A percentile compares a stretch with the other conserved stretches of the same genome.
These are phyloP conservation scores for Beris chalybata DNA, from an alignment of 2,888 invertebrate species.

Conservation along the genomic window DNA sequence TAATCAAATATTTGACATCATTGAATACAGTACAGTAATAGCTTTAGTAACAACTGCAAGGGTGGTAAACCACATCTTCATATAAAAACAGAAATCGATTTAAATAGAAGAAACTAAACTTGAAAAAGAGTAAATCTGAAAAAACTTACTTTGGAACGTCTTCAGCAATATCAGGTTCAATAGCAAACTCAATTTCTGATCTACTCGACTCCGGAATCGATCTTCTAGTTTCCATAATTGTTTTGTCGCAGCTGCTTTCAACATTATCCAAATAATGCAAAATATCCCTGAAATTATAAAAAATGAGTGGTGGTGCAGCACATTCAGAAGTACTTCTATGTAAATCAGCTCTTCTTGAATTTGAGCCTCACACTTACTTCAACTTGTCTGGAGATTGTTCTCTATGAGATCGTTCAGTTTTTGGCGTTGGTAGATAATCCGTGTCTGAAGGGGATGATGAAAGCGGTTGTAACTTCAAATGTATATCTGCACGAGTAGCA, in stretches of 20 bases:
- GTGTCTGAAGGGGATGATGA: constrained; percentile 1
- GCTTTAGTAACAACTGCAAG: no score
- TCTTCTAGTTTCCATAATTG: constrained; percentile 52
- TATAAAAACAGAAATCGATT: no score
- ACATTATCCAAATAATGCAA: constrained; percentile 55
- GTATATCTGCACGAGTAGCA: constrained; percentile 12
- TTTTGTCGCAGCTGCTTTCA: constrained; percentile 55
- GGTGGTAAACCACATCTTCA: no score
- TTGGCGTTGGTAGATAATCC: constrained; percentile 1
- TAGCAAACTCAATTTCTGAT: constrained; percentile 53
- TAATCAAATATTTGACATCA: no score
- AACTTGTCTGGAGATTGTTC: constrained; percentile 34
- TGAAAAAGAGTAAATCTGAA: no score
- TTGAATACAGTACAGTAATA: no score
- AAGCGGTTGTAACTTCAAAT: constrained; percentile 32
- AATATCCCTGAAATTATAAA: constrained; percentile 49
- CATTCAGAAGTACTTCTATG: no score
- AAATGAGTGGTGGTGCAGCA: no score
- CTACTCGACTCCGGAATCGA: constrained; percentile 53
- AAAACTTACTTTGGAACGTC: constrained; percentile 54
- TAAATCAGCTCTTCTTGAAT: background rate
- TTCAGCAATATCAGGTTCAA: constrained; percentile 55
- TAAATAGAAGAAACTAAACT: no score
- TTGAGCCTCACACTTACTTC: constrained; percentile 37
- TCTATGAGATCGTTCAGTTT: constrained; percentile 7